Evolutionary conservation across 2,888 invertebrate species (phyloP), one percentile per base, ranked within the genome.

Genomic region (Cistogaster globosa): DNA sequence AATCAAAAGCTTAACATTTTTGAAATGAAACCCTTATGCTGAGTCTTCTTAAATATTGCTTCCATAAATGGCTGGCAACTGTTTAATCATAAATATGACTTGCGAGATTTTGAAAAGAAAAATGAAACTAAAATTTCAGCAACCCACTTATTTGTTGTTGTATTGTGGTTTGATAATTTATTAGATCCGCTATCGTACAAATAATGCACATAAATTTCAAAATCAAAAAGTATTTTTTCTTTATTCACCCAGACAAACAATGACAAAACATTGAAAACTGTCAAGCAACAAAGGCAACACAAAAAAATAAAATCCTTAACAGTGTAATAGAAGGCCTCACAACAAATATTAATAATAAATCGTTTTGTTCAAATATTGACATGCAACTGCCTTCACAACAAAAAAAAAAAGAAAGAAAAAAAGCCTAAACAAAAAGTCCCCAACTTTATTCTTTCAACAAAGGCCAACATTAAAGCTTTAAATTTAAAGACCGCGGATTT

Each of bases 201-300:
- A 81, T 75, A 85, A 85, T 85, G 85, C 82, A 85, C 85, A 85
- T 85, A 85, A 82, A 85, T 85, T 85, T 75, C 42, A 53, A 69
- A 75, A 68, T 65, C 32, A 45, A 48, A 71, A 60, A 36, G 20
- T 45, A 67, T 36, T 26, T 42, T 51, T 67, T 60, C 12, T 14
- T 45, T 60, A 26, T 67, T 42, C 63, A 38, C 68, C 48, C 36
- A 78, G 82, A 85, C 85, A 82, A 85, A 85, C 85, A 85, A 85
- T 85, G 82, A 85, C 82, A 85, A 82, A 85, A 82, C 85, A 85
- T 82, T 75, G 82, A 71, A 85, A 82, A 85, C 82, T 85, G 85
- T 85, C 85, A 85, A 42, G 82, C 85, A 85, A 82, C 67, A 85
- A 74, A 42, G 65, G 68, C 45, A 36, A 45, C 53, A 14, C 8